Evolutionary conservation across 2,888 invertebrate genomes (phyloP), one percentile per base, ranked within the genome.

Genomic region (Sesamia inferens): DNA sequence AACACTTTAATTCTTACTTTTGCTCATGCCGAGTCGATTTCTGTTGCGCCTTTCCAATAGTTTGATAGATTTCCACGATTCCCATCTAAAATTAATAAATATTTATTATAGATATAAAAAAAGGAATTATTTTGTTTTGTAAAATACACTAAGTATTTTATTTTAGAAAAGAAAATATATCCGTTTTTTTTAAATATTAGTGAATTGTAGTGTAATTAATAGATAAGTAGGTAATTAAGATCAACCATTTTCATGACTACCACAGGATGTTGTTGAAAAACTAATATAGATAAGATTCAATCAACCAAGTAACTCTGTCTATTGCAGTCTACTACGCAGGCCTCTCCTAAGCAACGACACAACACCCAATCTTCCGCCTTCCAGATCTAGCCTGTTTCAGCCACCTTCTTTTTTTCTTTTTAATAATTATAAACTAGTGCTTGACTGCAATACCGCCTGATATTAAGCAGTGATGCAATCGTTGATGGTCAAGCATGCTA

Each of bases 41-140:
- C 68, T 88, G 88, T 48, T 79, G 85, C 4, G 84, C 79, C 75
- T 91, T 91, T 0, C 86, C 91, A 47, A 89, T 81, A 1, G 85
- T 87, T 82, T 93, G 89, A 69, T 90, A 92, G 42, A 92, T 85
- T 86, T 94, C 94, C 55, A 94, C 70, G 57, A 94, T 91, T 19
- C 94, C 94, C 91, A 94, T 88, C 94, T 94, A 84, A 62, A 91
- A 90, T 42, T 19, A 74, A 39, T 31, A 63, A 24, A 10, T 31
- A 31, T 31, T 31, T 31, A 31, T 31, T 31, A 31, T 31, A 31
- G 2, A n/a, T n/a, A n/a, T n/a, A n/a, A n/a, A n/a, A n/a, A n/a
- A n/a, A n/a, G n/a, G n/a, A n/a, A n/a, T n/a, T n/a, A n/a, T n/a
- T n/a, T n/a, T n/a, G n/a, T n/a, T n/a, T n/a, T n/a, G n/a, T n/a